These are phyloP conservation scores for Muntiacus reevesi DNA, from an alignment of 2,113 vertebrate genomes.

Conservation along the genomic window DNA sequence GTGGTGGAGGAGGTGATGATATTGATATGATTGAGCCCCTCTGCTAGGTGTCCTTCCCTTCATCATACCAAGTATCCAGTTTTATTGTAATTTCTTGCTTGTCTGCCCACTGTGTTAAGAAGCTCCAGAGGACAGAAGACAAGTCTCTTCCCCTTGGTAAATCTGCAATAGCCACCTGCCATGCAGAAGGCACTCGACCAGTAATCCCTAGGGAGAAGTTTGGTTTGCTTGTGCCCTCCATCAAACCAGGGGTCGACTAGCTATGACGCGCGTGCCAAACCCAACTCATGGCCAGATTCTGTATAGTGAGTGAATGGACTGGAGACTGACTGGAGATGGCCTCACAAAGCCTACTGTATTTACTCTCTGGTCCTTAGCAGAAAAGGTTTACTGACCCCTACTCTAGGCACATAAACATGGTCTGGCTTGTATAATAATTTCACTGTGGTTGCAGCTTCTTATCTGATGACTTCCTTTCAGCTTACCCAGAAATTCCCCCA, in stretches of 20 bases:
- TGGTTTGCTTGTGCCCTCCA: not conserved
- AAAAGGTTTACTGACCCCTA: not conserved
- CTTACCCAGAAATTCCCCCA: not conserved
- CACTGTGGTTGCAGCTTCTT: not conserved
- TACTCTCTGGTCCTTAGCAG: not conserved
- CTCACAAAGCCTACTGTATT: not conserved
- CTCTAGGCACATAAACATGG: not conserved
- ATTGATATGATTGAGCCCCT: accelerated
- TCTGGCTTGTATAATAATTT: not conserved
- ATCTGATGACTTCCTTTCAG: not conserved
- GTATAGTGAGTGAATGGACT: not conserved
- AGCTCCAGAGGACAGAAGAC: not conserved
- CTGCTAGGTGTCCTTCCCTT: not conserved
- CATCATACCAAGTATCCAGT: too few species aligned
- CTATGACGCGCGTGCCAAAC: accelerated
- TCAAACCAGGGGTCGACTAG: not conserved
- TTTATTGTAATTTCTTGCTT: not conserved
- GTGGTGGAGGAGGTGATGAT: not conserved
- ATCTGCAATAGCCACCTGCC: not conserved
- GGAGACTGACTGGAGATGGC: not conserved
- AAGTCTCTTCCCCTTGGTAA: not conserved
- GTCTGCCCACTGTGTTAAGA: not conserved
- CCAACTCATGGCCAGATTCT: not conserved
- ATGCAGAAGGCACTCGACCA: not conserved
- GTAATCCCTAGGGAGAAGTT: not conserved